Percentiles rank a stretch among this genome's conserved stretches.
phyloP scores from a whole-genome alignment of 2,797 vertebrate species.

The Myotis daubentonii region DNA sequence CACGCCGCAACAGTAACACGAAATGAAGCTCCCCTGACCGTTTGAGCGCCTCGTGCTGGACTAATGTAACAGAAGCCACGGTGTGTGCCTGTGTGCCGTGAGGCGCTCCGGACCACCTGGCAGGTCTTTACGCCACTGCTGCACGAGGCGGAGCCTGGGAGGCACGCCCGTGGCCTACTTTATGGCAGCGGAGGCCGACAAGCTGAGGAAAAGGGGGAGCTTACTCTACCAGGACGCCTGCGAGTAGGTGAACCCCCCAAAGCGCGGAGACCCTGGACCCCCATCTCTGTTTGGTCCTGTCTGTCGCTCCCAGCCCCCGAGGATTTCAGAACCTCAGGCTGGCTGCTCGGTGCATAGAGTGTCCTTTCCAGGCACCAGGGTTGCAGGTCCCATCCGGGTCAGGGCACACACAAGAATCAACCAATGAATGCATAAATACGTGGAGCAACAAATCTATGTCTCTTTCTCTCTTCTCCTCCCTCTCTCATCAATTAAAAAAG shows the following conservation, averaged over 20 bases:
- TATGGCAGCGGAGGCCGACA: conserved; percentile 92
- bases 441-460: too few species aligned
- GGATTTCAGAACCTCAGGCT: background rate
- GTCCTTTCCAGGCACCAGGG: too few species aligned
- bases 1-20: conserved; percentile 85
- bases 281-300: background rate
- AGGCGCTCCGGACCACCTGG: conserved; percentile 83
- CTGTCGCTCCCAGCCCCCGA: background rate
- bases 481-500: too few species aligned
- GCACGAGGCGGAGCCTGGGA: conserved; percentile 70
- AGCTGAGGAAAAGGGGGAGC: conserved; percentile 88
- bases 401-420: too few species aligned
- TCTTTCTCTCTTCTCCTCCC: too few species aligned
- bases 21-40: accelerated
- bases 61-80: background rate
- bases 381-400: too few species aligned
- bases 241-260: conserved; percentile 93
- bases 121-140: conserved; percentile 93
- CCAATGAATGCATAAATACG: too few species aligned
- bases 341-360: too few species aligned
- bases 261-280: conserved; percentile 71
- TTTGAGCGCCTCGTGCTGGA: background rate
- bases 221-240: conserved; percentile 93
- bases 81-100: conserved; percentile 63
- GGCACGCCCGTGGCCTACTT: conserved; percentile 88